Evolutionary conservation across 2,888 invertebrate species (phyloP).

Genomic region (Uropetala carovei): DNA sequence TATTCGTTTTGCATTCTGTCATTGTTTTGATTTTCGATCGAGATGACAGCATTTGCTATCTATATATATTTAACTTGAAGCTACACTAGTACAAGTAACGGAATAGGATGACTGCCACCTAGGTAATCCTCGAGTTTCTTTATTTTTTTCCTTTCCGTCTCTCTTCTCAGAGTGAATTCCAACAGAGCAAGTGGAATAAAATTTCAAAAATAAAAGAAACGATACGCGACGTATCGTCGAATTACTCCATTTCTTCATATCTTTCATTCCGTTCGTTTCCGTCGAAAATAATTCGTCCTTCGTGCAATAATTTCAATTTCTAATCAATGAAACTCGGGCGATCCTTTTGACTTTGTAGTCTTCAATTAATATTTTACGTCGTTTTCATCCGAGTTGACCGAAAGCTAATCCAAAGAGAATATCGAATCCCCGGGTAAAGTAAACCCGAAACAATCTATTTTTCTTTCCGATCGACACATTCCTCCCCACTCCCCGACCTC

Average conservation of each 20-base stretch:
- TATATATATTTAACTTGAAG: not conserved
- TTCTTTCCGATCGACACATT: slow-evolving; percentile 30
- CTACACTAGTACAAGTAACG: not conserved
- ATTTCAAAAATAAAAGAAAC: not conserved
- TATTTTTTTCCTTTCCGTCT: not conserved
- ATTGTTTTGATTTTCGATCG: slow-evolving; percentile 29
- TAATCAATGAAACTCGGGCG: slow-evolving; percentile 52
- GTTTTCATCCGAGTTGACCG: slow-evolving; percentile 39
- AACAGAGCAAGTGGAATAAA: not conserved
- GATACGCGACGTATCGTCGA: not conserved
- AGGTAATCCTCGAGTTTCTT: slow-evolving; percentile 12
- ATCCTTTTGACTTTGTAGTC: slow-evolving; percentile 54
- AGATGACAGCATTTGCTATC: not conserved
- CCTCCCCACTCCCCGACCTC: not conserved
- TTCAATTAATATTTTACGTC: slow-evolving; percentile 54
- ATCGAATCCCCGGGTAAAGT: slow-evolving; percentile 40
- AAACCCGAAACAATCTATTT: slow-evolving; percentile 45
- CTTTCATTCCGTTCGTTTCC: slow-evolving; percentile 20
- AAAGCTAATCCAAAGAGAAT: slow-evolving; percentile 41
- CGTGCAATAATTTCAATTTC: slow-evolving; percentile 44
- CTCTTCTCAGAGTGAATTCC: not conserved
- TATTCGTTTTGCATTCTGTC: not conserved
- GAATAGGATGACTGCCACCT: not conserved
- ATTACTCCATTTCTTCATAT: slow-evolving; percentile 26
- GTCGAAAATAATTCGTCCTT: slow-evolving; percentile 42